Evolutionary conservation across 2,888 invertebrate species (phyloP), one percentile per base, ranked within the genome.

Genomic region (Lepidochrysops patricia): DNA sequence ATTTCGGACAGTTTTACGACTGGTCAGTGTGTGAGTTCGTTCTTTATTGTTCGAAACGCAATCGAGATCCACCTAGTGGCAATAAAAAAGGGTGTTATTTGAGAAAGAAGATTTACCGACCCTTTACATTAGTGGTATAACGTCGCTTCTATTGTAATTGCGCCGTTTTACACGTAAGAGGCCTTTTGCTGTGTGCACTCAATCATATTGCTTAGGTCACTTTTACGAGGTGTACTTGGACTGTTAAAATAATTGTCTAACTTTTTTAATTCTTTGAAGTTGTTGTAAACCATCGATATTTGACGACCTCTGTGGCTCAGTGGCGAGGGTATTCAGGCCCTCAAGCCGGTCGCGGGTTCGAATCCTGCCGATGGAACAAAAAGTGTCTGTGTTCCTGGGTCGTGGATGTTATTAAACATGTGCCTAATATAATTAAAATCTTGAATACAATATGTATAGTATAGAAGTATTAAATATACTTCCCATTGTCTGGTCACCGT

Each of bases 21-120:
- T 72, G 71, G 72, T 72, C 63, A 67, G 63, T 64, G 63, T 63
- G 62, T 61, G 57, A 58, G 60, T 60, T 64, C 64, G 64, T 68
- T 66, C 66, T 75, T 75, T 72, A 74, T 69, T 66, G 68, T 67
- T 65, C 63, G 64, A 64, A 70, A 67, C 66, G 70, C 67, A 69
- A 68, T 71, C 65, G 65, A 64, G 66, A 64, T 64, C 63, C 61
- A 65, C 63, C 61, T 63, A 57, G 50, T 32, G 49, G 62, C 59
- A 64, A 67, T 66, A 68, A 67, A 63, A 67, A 67, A 64, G 62
- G 59, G 66, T 61, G 62, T 63, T 65, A 64, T 64, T 64, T 58
- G 61, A 64, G 61, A 62, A 62, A 61, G 61, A 62, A 61, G 61
- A 60, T 61, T 61, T 61, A 63, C 62, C 60, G 50, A 58, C 29